A percentile compares a stretch with the other conserved stretches of the same genome.
Conservation (phyloP, 2,888 invertebrate species). For the Balanococcus diminutus region DNA sequence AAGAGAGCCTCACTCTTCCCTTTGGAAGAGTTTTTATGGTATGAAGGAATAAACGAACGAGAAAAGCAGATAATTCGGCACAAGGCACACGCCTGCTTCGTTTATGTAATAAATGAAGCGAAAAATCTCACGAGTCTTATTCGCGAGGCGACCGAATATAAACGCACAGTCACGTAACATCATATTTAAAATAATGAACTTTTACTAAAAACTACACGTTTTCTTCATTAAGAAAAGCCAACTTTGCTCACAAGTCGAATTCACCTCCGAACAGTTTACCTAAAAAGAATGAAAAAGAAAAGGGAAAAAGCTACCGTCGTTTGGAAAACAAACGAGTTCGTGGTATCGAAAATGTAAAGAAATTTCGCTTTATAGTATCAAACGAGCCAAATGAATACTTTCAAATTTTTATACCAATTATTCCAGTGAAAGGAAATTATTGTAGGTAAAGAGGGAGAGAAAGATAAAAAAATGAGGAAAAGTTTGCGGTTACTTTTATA, state of each 20-base stretch:
- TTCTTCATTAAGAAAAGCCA: slow-evolving; percentile 15
- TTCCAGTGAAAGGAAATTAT: neutral
- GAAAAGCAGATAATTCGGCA: neutral
- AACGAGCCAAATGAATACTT: neutral
- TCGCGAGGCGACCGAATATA: neutral
- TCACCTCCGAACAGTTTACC: neutral
- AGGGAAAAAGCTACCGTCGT: neutral
- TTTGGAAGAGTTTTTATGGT: neutral
- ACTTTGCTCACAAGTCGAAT: neutral
- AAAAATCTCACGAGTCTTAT: slow-evolving; percentile 4
- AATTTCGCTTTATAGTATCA: neutral
- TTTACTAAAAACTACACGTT: slow-evolving; percentile 20
- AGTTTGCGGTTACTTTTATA: neutral
- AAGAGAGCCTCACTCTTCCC: neutral
- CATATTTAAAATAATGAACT: slow-evolving; percentile 26
- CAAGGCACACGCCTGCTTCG: neutral
- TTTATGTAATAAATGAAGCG: slow-evolving; percentile 25
- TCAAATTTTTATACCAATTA: neutral
- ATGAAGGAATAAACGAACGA: neutral
- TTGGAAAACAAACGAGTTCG: neutral
- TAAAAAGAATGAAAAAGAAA: neutral
- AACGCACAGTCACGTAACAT: neutral
- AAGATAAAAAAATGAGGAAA: neutral
- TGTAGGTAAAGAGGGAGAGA: neutral
- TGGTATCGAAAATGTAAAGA: neutral